phyloP scores from a whole-genome alignment of 2,113 vertebrate species.

The Solea solea region DNA sequence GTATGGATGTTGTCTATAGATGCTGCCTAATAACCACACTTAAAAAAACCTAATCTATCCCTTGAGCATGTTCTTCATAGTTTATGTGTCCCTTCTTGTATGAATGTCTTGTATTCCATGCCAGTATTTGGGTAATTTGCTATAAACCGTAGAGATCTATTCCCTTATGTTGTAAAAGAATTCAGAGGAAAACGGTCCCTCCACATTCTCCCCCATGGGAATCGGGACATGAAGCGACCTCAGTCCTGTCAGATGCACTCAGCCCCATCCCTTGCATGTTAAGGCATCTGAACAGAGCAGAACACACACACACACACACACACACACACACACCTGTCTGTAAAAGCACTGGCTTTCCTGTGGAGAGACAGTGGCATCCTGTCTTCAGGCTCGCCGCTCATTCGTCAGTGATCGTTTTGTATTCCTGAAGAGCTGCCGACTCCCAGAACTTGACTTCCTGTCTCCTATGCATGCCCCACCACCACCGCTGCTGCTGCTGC shows the following conservation, averaged over 20 bases:
- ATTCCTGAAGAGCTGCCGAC: slow-evolving; percentile 60
- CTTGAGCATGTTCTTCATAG: background rate
- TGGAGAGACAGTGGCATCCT: slow-evolving; percentile 70
- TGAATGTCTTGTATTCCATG: background rate
- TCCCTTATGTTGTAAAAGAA: background rate
- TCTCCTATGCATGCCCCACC: slow-evolving; percentile 36
- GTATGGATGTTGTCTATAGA: too few species aligned
- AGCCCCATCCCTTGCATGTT: slow-evolving; percentile 66
- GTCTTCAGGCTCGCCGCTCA: slow-evolving; percentile 51
- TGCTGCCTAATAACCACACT: too few species aligned
- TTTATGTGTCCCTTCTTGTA: background rate
- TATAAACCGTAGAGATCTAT: background rate
- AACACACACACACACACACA: background rate
- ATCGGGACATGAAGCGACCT: slow-evolving; percentile 1
- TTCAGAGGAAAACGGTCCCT: background rate
- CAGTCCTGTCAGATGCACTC: slow-evolving; percentile 65
- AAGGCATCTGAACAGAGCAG: slow-evolving; percentile 54
- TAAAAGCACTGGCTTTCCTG: slow-evolving; percentile 62
- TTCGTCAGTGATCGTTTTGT: slow-evolving; percentile 69
- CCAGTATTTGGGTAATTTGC: background rate
- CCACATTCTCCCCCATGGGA: too few species aligned
- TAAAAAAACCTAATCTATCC: too few species aligned
- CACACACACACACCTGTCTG: slow-evolving; percentile 22
- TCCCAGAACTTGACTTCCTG: slow-evolving; percentile 75
- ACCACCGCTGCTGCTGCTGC: slow-evolving; percentile 14